Evolutionary conservation across 2,113 vertebrate species (phyloP).

Genomic region (Psophia crepitans): DNA sequence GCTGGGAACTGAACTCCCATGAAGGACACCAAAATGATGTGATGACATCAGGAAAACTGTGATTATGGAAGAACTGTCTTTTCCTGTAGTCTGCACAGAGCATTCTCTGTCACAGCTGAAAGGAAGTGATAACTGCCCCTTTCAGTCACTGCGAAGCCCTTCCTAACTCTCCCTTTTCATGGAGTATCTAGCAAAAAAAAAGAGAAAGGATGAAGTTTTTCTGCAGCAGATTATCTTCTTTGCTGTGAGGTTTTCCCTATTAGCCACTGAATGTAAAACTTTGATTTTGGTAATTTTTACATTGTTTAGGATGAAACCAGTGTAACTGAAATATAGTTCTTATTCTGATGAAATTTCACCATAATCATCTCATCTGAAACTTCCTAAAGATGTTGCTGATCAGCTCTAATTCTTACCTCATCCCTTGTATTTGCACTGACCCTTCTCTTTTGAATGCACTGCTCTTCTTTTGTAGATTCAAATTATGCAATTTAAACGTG

Average conservation of each 20-base stretch:
- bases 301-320: not conserved
- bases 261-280: not conserved
- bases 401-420: not conserved
- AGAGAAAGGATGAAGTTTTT: not conserved
- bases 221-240: not conserved
- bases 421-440: not conserved
- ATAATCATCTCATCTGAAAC: not conserved
- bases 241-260: not conserved
- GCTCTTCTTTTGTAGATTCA: not conserved
- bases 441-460: not conserved
- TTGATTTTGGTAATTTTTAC: not conserved
- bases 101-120: not conserved
- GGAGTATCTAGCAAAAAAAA: not conserved
- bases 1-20: not conserved
- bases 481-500: not conserved
- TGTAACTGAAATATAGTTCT: not conserved
- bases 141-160: not conserved
- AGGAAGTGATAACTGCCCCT: not conserved
- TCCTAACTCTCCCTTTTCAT: not conserved
- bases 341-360: not conserved
- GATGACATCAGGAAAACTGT: not conserved
- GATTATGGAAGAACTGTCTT: not conserved
- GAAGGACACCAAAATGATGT: not conserved
- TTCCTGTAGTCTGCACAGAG: not conserved
- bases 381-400: not conserved